Evolutionary conservation across 2,888 invertebrate genomes (phyloP).

Genomic region (Endotricha flammealis): DNA sequence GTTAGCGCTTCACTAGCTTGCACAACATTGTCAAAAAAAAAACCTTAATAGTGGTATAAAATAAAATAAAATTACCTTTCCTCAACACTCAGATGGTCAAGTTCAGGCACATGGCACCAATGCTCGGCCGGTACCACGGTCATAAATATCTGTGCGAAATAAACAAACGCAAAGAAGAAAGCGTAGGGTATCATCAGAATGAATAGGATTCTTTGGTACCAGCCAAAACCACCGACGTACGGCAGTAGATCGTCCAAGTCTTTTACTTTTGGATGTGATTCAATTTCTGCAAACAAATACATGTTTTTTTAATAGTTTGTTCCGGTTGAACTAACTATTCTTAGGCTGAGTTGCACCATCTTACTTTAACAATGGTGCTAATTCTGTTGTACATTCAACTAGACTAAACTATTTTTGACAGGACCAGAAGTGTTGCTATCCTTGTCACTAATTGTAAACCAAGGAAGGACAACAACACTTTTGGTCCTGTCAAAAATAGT

Average conservation of each 20-base stretch:
- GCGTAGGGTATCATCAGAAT: slow-evolving; percentile 66
- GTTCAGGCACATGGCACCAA: slow-evolving; percentile 55
- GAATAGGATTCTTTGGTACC: slow-evolving; percentile 66
- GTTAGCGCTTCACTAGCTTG: too few relatives aligned
- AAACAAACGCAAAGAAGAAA: slow-evolving; percentile 69
- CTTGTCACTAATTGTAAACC: too few relatives aligned
- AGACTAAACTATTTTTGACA: too few relatives aligned
- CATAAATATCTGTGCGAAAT: slow-evolving; percentile 71
- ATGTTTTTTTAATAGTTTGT: background rate
- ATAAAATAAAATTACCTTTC: slow-evolving; percentile 38
- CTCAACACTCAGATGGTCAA: slow-evolving; percentile 45
- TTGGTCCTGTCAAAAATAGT: too few relatives aligned
- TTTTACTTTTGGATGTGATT: slow-evolving; percentile 30
- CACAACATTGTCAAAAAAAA: too few relatives aligned
- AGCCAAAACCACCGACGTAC: slow-evolving; percentile 62
- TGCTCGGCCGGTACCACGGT: slow-evolving; percentile 57
- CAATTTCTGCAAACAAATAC: slow-evolving; percentile 27
- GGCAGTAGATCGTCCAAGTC: slow-evolving; percentile 64
- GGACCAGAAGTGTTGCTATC: too few relatives aligned
- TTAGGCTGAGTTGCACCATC: background rate
- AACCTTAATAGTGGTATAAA: too few relatives aligned
- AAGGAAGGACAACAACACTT: too few relatives aligned
- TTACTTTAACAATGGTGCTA: too few relatives aligned
- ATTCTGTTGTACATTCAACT: too few relatives aligned
- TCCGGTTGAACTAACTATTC: background rate